Evolutionary conservation across 2,113 vertebrate genomes (phyloP).

Genomic region (Corythaeola cristata): DNA sequence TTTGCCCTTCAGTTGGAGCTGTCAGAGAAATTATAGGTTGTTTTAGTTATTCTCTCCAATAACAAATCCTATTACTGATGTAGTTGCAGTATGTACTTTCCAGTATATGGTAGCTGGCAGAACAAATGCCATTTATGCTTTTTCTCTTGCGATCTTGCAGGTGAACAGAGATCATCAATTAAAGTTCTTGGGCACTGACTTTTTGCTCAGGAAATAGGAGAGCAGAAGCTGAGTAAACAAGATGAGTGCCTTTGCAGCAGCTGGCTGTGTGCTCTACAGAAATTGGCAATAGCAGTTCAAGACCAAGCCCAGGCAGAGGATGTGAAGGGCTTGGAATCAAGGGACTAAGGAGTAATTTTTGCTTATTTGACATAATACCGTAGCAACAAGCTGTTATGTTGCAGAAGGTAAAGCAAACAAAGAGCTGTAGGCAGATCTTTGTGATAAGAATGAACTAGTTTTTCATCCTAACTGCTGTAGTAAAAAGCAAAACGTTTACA

Average conservation of each 20-base stretch:
- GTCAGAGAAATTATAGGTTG: slow-evolving; percentile 2
- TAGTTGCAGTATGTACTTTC: background rate
- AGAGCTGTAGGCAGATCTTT: background rate
- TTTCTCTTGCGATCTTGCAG: background rate
- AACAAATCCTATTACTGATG: background rate
- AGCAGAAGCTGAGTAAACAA: background rate
- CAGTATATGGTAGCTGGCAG: background rate
- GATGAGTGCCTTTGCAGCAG: background rate
- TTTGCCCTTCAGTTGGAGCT: slow-evolving; percentile 24
- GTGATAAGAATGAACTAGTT: background rate
- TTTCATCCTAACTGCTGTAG: background rate
- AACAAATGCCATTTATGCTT: background rate
- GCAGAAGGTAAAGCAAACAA: background rate
- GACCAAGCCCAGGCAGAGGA: background rate
- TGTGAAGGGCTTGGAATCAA: background rate
- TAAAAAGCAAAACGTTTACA: background rate
- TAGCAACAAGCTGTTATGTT: background rate
- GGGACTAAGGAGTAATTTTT: background rate
- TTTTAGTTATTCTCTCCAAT: background rate
- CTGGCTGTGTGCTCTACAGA: background rate
- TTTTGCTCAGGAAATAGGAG: background rate
- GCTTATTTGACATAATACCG: background rate
- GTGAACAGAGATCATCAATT: background rate
- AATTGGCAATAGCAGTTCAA: rapidly evolving
- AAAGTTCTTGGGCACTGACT: background rate